Evolutionary conservation across 2,797 vertebrate genomes (phyloP).

Genomic region (Poecilia picta): DNA sequence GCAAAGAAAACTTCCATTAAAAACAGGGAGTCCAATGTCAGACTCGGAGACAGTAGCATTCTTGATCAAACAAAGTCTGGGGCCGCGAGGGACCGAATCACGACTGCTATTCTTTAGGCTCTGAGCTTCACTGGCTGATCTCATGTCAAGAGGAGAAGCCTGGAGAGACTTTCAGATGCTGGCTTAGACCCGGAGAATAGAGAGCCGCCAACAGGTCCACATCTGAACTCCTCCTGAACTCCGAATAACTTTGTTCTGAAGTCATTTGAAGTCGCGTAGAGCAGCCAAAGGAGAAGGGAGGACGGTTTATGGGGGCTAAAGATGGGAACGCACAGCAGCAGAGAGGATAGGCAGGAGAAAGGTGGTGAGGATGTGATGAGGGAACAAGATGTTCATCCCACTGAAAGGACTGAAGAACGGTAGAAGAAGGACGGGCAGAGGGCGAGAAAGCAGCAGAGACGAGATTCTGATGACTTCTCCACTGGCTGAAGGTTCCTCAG

Average conservation of each 20-base stretch:
- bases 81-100: constrained; percentile 47
- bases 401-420: constrained; percentile 15
- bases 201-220: constrained; percentile 52
- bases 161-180: constrained; percentile 58
- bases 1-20: constrained; percentile 39
- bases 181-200: constrained; percentile 48
- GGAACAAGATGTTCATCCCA: constrained; percentile 50
- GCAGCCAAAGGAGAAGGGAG: constrained; percentile 11
- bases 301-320: not conserved
- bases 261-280: constrained; percentile 59
- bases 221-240: constrained; percentile 74
- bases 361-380: constrained; percentile 43
- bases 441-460: constrained; percentile 15
- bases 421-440: not conserved
- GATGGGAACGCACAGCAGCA: constrained; percentile 40
- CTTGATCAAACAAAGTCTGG: constrained; percentile 66
- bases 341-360: constrained; percentile 50
- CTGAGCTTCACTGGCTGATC: constrained; percentile 64
- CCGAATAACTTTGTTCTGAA: constrained; percentile 62
- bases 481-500: not conserved
- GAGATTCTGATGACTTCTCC: constrained; percentile 2
- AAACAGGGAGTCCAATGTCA: constrained; percentile 48
- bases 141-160: constrained; percentile 62
- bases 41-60: constrained; percentile 31
- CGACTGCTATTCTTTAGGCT: constrained; percentile 53